Conservation (phyloP, 2,113 vertebrate species). For the Genyomyrus donnyi region DNA sequence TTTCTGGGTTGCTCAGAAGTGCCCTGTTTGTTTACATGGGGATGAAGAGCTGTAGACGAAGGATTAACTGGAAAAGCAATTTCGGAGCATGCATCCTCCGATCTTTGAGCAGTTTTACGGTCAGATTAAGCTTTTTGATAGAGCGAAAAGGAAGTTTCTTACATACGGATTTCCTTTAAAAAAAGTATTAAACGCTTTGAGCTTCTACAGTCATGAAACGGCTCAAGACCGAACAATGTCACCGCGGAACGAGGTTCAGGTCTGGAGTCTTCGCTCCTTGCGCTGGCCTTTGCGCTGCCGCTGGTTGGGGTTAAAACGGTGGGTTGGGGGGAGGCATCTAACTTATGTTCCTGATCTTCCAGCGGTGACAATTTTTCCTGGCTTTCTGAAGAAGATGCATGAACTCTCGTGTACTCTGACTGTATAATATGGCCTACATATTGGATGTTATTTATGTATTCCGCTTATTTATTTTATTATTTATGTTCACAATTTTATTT, state of each 20-base stretch:
- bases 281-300: background rate
- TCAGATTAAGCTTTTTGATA: constrained; percentile 4
- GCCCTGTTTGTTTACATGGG: constrained; percentile 7
- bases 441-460: background rate
- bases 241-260: background rate
- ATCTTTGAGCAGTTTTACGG: background rate
- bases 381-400: background rate
- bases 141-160: background rate
- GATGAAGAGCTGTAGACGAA: background rate
- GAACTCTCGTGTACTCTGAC: no score
- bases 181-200: background rate
- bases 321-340: background rate
- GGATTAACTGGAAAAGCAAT: background rate
- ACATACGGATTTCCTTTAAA: background rate
- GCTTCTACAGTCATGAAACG: background rate
- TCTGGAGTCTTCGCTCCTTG: background rate
- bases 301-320: background rate
- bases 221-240: background rate
- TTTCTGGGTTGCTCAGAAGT: background rate
- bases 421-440: no score
- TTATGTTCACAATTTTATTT: background rate
- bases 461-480: background rate
- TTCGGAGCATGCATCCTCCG: constrained; percentile 5
- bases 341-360: background rate
- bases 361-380: background rate